Conservation (phyloP, 2,113 vertebrate species). For the Bujurquina vittata region DNA sequence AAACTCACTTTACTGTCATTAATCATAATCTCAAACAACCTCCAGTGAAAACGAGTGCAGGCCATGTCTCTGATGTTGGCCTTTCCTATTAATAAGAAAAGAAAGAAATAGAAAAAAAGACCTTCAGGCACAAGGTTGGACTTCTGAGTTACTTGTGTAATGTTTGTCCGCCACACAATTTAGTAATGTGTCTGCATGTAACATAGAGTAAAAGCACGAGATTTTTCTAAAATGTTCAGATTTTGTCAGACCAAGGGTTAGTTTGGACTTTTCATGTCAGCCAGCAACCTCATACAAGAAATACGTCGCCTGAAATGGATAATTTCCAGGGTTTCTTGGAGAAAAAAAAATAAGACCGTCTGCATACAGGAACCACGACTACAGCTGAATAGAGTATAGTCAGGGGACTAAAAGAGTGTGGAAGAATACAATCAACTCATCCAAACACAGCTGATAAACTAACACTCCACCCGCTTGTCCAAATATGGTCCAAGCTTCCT, state of each 20-base stretch:
- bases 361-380: not conserved
- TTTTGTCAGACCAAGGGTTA: not conserved
- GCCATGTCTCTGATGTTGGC: not conserved
- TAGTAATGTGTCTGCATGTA: not conserved
- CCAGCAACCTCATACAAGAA: not conserved
- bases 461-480: not conserved
- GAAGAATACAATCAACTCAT: too few species aligned
- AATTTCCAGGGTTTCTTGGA: not conserved
- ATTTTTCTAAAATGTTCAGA: not conserved
- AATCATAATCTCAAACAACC: slow-evolving; percentile 11
- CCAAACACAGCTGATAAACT: not conserved
- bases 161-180: not conserved
- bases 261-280: not conserved
- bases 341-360: not conserved
- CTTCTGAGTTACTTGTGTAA: not conserved
- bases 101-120: not conserved
- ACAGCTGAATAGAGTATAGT: not conserved
- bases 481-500: not conserved
- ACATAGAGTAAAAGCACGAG: not conserved
- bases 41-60: slow-evolving; percentile 1
- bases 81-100: not conserved
- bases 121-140: not conserved
- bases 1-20: not conserved
- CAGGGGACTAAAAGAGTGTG: not conserved
- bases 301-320: not conserved